Conservation (phyloP, 2,113 vertebrate genomes). For the Hypanus sabinus region DNA sequence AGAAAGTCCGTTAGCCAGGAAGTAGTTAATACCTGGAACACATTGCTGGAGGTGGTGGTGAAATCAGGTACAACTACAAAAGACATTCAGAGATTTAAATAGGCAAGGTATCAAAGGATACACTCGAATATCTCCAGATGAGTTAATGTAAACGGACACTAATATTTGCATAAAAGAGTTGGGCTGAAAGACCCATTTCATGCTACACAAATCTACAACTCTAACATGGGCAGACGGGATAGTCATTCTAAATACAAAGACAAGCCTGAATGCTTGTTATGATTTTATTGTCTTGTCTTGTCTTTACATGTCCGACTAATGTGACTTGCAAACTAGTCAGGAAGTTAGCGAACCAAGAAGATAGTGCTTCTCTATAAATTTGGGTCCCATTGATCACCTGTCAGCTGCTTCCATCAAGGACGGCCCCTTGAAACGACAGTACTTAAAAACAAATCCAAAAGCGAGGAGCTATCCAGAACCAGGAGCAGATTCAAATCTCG, state of each 20-base stretch:
- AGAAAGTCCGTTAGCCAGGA: too few relatives aligned
- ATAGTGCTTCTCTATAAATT: neutral
- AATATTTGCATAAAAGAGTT: too few relatives aligned
- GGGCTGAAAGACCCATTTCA: too few relatives aligned
- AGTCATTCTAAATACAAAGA: neutral
- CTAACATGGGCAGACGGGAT: neutral
- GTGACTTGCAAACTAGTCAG: neutral
- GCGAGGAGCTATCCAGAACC: neutral
- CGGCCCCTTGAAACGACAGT: neutral
- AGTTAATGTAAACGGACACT: too few relatives aligned
- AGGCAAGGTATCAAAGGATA: too few relatives aligned
- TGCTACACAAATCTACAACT: too few relatives aligned
- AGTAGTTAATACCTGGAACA: too few relatives aligned
- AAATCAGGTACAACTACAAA: too few relatives aligned
- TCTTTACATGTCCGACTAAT: neutral
- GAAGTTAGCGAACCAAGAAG: neutral
- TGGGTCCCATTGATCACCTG: neutral
- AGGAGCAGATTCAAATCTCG: neutral
- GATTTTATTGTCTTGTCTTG: neutral
- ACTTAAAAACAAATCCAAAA: neutral
- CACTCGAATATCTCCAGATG: too few relatives aligned
- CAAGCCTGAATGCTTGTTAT: neutral
- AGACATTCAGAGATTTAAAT: too few relatives aligned
- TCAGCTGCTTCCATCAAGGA: neutral
- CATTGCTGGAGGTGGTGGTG: too few relatives aligned